phyloP scores from a whole-genome alignment of 1,140 invertebrate genomes.

The Drosophila oshimai region DNA sequence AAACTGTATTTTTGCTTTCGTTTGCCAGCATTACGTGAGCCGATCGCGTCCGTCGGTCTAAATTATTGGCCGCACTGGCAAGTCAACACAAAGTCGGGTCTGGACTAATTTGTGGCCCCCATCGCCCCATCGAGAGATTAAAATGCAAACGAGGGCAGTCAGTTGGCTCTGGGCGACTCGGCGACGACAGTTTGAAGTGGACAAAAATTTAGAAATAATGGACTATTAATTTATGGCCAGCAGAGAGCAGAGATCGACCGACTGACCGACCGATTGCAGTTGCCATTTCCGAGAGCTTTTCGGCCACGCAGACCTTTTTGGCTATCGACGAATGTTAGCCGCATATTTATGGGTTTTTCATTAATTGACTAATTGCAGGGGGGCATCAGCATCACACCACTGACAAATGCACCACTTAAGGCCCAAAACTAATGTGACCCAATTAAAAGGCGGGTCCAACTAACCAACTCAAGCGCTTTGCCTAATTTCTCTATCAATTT shows the following conservation, averaged over 20 bases:
- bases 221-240: conserved; percentile 77
- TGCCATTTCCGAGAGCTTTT: conserved; percentile 65
- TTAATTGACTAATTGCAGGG: conserved; percentile 76
- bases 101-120: conserved; percentile 68
- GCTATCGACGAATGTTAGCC: conserved; percentile 55
- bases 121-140: conserved; percentile 48
- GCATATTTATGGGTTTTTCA: conserved; percentile 72
- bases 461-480: conserved; percentile 10
- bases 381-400: conserved; percentile 2
- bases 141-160: conserved; percentile 74
- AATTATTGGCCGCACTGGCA: conserved; percentile 72
- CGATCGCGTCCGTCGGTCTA: conserved; percentile 31
- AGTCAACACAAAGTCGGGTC: conserved; percentile 70
- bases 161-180: conserved; percentile 39
- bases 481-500: conserved; percentile 81
- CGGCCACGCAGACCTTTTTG: conserved; percentile 5
- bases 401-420: conserved; percentile 60
- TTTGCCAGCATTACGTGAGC: conserved; percentile 51
- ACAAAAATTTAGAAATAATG: conserved; percentile 79
- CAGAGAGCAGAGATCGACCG: conserved; percentile 15
- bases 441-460: conserved; percentile 53
- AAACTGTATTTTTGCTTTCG: conserved; percentile 49
- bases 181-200: conserved; percentile 76
- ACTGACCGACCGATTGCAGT: conserved; percentile 12
- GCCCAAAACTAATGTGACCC: conserved; percentile 58